These are phyloP conservation scores for Xestia rhomboidea DNA, from an alignment of 2,888 invertebrate genomes.

Conservation along the genomic window DNA sequence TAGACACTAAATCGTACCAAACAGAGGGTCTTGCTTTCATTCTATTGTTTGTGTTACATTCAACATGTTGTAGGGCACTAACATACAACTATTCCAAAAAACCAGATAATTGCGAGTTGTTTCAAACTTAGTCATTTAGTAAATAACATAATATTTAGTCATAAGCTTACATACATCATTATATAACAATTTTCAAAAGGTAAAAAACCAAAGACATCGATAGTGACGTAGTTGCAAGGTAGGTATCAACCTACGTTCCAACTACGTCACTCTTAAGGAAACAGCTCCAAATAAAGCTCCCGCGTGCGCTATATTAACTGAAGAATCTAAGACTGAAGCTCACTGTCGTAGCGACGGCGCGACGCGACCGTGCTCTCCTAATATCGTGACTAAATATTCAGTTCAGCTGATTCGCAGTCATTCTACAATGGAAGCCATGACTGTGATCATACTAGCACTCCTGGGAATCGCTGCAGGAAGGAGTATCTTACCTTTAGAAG, in stretches of 20 bases:
- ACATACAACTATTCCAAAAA: not conserved
- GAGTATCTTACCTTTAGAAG: not conserved
- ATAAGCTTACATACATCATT: not conserved
- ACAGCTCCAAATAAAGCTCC: not conserved
- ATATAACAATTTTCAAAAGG: not conserved
- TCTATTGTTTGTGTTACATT: not conserved
- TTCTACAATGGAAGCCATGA: constrained; percentile 13
- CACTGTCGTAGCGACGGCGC: not conserved
- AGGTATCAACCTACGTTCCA: not conserved
- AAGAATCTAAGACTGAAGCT: not conserved
- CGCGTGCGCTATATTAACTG: not conserved
- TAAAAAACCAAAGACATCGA: not conserved
- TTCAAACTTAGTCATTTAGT: not conserved
- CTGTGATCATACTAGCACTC: constrained; percentile 12
- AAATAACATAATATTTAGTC: not conserved
- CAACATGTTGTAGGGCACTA: not conserved
- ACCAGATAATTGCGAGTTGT: not conserved
- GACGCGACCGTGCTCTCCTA: not conserved
- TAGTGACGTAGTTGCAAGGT: no score
- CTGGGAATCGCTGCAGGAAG: not conserved
- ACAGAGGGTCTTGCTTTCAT: not conserved
- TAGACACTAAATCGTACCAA: not conserved
- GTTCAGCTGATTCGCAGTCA: constrained; percentile 19
- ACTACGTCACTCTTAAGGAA: constrained; percentile 9
- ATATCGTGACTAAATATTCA: constrained; percentile 18